These are phyloP conservation scores for Panorpa germanica DNA, from an alignment of 2,888 invertebrate species.

Conservation along the genomic window DNA sequence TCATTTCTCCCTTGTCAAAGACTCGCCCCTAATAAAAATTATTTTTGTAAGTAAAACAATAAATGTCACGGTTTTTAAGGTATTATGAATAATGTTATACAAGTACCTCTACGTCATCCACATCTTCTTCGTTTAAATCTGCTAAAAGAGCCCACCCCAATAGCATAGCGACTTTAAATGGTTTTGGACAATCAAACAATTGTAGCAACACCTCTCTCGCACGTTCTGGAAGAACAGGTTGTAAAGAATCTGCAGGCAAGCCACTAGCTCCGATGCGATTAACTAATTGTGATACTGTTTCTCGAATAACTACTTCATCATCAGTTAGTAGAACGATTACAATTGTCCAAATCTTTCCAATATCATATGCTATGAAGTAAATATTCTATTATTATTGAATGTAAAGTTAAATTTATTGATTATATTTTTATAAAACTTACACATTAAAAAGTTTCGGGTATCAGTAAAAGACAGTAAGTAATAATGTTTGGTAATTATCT, in stretches of 20 bases:
- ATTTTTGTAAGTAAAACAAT: conserved; percentile 8
- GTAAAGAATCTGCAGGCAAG: conserved; percentile 12
- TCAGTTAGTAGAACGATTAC: conserved; percentile 32
- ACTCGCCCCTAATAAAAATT: conserved; percentile 28
- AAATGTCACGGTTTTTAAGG: conserved; percentile 5
- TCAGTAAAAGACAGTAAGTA: conserved; percentile 12
- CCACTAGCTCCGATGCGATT: not conserved
- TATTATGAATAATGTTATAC: conserved; percentile 5
- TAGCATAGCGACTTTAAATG: conserved; percentile 15
- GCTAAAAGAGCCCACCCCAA: conserved; percentile 21
- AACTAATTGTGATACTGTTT: conserved; percentile 16
- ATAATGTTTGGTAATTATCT: conserved; percentile 19
- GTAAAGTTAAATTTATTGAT: too few relatives aligned
- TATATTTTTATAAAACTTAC: conserved; percentile 6
- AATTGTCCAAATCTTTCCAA: conserved; percentile 23
- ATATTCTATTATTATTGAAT: too few relatives aligned
- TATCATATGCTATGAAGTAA: too few relatives aligned
- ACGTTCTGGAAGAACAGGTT: conserved; percentile 10
- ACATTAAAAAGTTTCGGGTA: not conserved
- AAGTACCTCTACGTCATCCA: conserved; percentile 21
- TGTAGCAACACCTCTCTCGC: conserved; percentile 7
- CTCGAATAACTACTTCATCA: conserved; percentile 25
- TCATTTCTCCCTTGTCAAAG: conserved; percentile 43
- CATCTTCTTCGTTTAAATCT: conserved; percentile 20
- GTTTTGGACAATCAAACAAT: too few relatives aligned